A percentile compares a stretch with the other conserved stretches of the same genome.
These are phyloP conservation scores for Notodonta dromedarius DNA, from an alignment of 2,888 invertebrate species.

Conservation along the genomic window DNA sequence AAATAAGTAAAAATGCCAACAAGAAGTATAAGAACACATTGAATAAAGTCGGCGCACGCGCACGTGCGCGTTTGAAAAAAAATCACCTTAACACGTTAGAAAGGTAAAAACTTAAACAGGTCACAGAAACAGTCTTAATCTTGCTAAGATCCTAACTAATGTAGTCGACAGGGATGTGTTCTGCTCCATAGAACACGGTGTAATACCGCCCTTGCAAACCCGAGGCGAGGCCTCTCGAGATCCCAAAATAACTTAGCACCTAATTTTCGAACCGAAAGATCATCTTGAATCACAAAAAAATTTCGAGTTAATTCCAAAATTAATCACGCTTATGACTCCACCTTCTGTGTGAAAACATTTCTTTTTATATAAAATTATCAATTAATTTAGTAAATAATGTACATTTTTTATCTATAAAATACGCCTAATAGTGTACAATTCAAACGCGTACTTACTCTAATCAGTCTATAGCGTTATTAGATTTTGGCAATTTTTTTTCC, in stretches of 20 bases:
- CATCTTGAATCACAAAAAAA: conserved; percentile 69
- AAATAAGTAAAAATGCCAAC: conserved; percentile 84
- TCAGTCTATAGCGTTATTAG: conserved; percentile 84
- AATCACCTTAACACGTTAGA: conserved; percentile 73
- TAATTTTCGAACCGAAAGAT: conserved; percentile 65
- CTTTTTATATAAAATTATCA: conserved; percentile 60
- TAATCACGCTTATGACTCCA: conserved; percentile 68
- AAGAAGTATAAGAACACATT: conserved; percentile 84
- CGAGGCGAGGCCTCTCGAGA: conserved; percentile 63
- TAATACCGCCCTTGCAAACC: conserved; percentile 66
- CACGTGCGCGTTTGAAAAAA: conserved; percentile 51
- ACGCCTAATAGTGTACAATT: conserved; percentile 83
- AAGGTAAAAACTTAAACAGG: conserved; percentile 83
- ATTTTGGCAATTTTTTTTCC: conserved; percentile 74
- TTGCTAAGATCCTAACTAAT: conserved; percentile 83
- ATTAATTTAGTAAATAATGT: conserved; percentile 80
- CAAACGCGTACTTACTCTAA: conserved; percentile 81
- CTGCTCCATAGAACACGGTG: conserved; percentile 82
- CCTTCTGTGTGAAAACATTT: conserved; percentile 52
- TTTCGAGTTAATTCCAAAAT: conserved; percentile 71
- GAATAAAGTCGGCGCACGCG: conserved; percentile 64
- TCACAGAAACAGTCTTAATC: conserved; percentile 85
- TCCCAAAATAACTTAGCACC: conserved; percentile 73
- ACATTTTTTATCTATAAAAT: conserved; percentile 77
- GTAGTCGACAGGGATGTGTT: conserved; percentile 82